Base-by-base conservation (phyloP, 2,888 invertebrate genomes). In the Luperina nickerlii region DNA sequence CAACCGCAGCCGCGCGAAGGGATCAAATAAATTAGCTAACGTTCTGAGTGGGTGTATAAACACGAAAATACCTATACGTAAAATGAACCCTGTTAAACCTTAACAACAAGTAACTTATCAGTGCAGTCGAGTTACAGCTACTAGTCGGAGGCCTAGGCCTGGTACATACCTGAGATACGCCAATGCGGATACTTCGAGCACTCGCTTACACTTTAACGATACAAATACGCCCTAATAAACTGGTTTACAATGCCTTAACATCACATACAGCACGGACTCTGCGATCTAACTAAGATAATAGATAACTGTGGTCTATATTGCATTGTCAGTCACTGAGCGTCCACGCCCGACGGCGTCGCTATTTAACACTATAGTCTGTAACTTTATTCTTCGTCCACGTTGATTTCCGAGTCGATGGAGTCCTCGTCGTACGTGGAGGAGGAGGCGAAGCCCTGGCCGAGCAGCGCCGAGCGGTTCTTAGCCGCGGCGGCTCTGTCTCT, bases 401-500 rank as follows among this genome's bases (percentile, higher is more conserved):
- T 97, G 93, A 97, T 97, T 92, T 97, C 97, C 69, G 97, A 97
- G 94, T 97, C 97, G 82, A 93, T 95, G 84, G 97, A 97, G 92
- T 97, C 97, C 92, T 97, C 97, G 91, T 97, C 97, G 95, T 97
- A 97, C 24, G 97, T 96, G 90, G 97, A 96, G 86, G 97, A 97
- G 87, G 97, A 96, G 79, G 97, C 96, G 92, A 97, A 97, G 73
- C 97, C 97, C 79, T 97, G 94, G 78, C 97, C 97, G 71, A 97
- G 95, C 87, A 96, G 93, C 83, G 96, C 98, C 96, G 97, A 99
- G 98, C 99, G 98, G 97, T 99, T 99, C 97, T 99, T 99, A 86
- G 99, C 99, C 78, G 99, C 99, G 68, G 99, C 99, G 32, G 99
- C 99, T 90, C 99, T 97, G 95, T 99, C 99, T 86, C 99, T 97